Evolutionary conservation across 2,888 invertebrate species (phyloP).

Genomic region (Drosophila gaucha): DNA sequence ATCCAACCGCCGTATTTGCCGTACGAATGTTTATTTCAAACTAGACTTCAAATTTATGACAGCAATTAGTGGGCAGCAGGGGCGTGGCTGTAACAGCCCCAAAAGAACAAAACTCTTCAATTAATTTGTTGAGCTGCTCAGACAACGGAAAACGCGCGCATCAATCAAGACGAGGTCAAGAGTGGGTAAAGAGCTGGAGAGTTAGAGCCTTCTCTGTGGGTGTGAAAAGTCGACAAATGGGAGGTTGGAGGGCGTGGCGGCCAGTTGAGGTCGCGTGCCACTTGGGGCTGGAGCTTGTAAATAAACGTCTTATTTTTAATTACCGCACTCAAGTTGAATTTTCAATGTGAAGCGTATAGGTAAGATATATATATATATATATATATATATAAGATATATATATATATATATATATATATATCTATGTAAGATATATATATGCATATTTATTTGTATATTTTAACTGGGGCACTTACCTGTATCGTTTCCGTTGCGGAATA

Average conservation of each 20-base stretch:
- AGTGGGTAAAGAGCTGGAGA: slow-evolving; percentile 6
- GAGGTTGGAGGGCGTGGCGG: background rate
- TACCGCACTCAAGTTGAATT: slow-evolving; percentile 68
- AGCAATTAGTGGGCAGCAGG: slow-evolving; percentile 65
- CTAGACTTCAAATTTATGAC: slow-evolving; percentile 65
- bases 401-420: background rate
- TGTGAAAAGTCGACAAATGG: slow-evolving; percentile 49
- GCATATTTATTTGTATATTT: background rate
- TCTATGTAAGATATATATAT: background rate
- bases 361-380: background rate
- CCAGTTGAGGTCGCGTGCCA: slow-evolving; percentile 70
- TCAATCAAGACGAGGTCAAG: slow-evolving; percentile 63
- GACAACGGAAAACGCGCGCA: slow-evolving; percentile 59
- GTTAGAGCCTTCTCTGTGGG: slow-evolving; percentile 24
- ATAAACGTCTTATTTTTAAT: slow-evolving; percentile 78
- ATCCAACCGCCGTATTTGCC: slow-evolving; percentile 2
- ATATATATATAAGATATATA: background rate
- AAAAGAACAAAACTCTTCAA: slow-evolving; percentile 56
- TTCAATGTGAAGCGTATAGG: slow-evolving; percentile 39
- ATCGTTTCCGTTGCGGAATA: slow-evolving; percentile 85
- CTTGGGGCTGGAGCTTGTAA: slow-evolving; percentile 54
- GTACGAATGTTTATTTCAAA: slow-evolving; percentile 39
- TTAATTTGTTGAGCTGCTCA: slow-evolving; percentile 69
- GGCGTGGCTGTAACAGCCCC: slow-evolving; percentile 26
- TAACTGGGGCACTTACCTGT: slow-evolving; percentile 80